phyloP scores from a whole-genome alignment of 2,113 vertebrate genomes.

The Callionymus lyra region DNA sequence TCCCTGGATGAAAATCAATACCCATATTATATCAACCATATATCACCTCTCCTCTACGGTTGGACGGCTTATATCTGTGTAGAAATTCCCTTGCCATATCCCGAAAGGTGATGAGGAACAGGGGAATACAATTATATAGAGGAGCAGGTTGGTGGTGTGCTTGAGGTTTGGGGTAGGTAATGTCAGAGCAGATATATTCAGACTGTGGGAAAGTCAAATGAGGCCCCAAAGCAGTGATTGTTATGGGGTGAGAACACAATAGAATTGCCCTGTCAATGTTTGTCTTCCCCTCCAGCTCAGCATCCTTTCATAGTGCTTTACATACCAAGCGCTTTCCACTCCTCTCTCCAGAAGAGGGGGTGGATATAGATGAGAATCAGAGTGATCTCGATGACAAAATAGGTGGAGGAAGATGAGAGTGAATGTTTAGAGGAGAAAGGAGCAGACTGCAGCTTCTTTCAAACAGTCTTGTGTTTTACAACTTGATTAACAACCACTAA shows the following conservation, averaged over 20 bases:
- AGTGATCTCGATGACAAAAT: no score
- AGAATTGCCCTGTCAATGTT: constrained; percentile 56
- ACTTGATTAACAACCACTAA: constrained; percentile 38
- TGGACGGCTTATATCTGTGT: not conserved
- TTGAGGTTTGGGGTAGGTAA: constrained; percentile 21
- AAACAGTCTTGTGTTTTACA: constrained; percentile 41
- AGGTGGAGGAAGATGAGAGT: not conserved
- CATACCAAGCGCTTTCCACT: constrained; percentile 35
- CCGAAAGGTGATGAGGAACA: constrained; percentile 15
- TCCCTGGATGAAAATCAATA: no score
- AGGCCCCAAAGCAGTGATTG: constrained; percentile 42
- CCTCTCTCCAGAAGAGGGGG: constrained; percentile 22
- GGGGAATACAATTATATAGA: constrained; percentile 19
- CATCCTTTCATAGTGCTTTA: constrained; percentile 24
- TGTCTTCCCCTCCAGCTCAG: constrained; percentile 43
- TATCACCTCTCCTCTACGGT: no score
- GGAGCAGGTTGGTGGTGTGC: constrained; percentile 8
- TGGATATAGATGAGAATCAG: constrained; percentile 14
- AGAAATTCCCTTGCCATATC: constrained; percentile 27
- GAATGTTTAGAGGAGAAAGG: no score
- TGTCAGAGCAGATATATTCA: constrained; percentile 26
- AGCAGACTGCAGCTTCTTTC: constrained; percentile 12
- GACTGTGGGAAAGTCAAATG: constrained; percentile 67
- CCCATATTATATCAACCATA: no score
- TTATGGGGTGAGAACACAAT: constrained; percentile 42